A percentile compares a stretch with the other conserved stretches of the same genome.
Conservation (phyloP, 2,113 vertebrate species). For the Notothenia rossii region DNA sequence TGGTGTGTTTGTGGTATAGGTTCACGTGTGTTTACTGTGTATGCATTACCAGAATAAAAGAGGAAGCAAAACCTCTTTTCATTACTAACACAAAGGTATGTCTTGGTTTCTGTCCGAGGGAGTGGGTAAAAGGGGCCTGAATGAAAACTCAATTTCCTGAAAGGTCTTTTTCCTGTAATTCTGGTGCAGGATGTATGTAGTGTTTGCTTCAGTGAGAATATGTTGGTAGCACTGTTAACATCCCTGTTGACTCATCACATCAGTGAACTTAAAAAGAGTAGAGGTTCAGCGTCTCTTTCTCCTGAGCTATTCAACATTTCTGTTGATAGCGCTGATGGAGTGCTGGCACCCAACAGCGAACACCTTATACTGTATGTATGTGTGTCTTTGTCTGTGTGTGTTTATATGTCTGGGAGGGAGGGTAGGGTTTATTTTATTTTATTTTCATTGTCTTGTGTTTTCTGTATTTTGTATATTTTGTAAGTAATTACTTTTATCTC, state of each 20-base stretch:
- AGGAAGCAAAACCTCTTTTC: slow-evolving; percentile 6
- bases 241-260: slow-evolving; percentile 74
- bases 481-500: too few relatives aligned
- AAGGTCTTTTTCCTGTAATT: slow-evolving; percentile 56
- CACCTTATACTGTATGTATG: too few relatives aligned
- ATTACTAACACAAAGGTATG: slow-evolving; percentile 35
- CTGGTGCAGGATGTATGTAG: slow-evolving; percentile 65
- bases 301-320: slow-evolving; percentile 38
- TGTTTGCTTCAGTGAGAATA: slow-evolving; percentile 68
- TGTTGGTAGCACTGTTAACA: slow-evolving; percentile 61
- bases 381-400: too few relatives aligned
- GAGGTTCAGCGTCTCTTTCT: slow-evolving; percentile 30
- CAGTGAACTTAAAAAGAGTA: slow-evolving; percentile 44
- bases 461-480: too few relatives aligned
- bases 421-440: too few relatives aligned
- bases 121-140: slow-evolving; percentile 55
- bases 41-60: slow-evolving; percentile 30
- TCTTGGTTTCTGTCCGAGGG: slow-evolving; percentile 36
- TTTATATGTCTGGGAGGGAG: too few relatives aligned
- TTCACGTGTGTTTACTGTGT: slow-evolving; percentile 47
- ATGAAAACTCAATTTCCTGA: slow-evolving; percentile 78
- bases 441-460: too few relatives aligned
- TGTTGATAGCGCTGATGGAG: slow-evolving; percentile 15
- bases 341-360: too few relatives aligned
- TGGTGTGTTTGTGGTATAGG: slow-evolving; percentile 65